These are phyloP conservation scores for Salvelinus sp. DNA, from an alignment of 2,113 vertebrate species.

Conservation along the genomic window DNA sequence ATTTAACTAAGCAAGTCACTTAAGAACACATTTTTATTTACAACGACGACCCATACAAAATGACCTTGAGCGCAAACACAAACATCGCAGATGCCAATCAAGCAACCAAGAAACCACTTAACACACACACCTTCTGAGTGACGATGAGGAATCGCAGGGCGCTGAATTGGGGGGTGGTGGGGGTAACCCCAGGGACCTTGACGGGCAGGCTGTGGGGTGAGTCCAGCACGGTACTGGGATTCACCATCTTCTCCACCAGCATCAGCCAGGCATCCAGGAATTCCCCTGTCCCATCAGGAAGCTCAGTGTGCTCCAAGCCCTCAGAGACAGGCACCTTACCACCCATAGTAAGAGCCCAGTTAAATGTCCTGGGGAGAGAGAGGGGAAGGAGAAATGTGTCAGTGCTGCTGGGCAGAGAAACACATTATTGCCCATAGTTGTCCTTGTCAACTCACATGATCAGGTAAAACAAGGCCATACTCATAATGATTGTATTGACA, in stretches of 20 bases:
- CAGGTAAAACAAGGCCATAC: background rate
- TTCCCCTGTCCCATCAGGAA: constrained; percentile 92
- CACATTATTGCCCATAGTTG: too few species aligned
- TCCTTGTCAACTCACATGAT: background rate
- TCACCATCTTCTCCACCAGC: constrained; percentile 96
- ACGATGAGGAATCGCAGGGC: constrained; percentile 91
- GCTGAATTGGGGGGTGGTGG: constrained; percentile 87
- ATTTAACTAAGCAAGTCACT: too few species aligned
- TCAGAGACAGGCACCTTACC: constrained; percentile 89
- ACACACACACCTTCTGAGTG: constrained; percentile 81
- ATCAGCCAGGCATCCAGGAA: constrained; percentile 94
- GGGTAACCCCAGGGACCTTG: constrained; percentile 85
- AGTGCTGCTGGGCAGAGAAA: background rate
- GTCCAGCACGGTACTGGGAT: constrained; percentile 91
- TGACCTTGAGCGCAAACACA: background rate
- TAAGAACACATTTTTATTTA: too few species aligned
- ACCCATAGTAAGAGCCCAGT: constrained; percentile 93
- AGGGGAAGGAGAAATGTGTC: background rate
- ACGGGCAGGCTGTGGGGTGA: constrained; percentile 90
- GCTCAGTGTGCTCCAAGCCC: constrained; percentile 85
- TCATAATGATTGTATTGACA: background rate
- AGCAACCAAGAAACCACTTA: too few species aligned
- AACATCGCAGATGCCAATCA: background rate
- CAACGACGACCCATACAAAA: background rate
- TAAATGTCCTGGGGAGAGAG: constrained; percentile 81